phyloP scores from a whole-genome alignment of 2,888 invertebrate species.

The Kryphioiulus occultus region DNA sequence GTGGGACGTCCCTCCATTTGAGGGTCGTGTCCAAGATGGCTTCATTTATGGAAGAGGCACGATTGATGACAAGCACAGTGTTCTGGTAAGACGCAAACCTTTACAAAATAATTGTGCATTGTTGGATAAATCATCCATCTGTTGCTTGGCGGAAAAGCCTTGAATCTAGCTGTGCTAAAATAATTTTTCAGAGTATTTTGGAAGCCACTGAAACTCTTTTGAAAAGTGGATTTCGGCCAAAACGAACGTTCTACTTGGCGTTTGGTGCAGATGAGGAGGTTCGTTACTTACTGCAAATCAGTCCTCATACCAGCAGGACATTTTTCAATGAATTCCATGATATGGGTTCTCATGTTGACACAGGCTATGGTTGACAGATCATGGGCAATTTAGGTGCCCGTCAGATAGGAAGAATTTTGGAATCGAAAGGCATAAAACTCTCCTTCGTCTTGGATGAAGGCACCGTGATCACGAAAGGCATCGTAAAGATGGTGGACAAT shows the following conservation, averaged over 20 bases:
- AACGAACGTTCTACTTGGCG: slow-evolving; percentile 64
- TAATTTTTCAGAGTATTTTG: slow-evolving; percentile 62
- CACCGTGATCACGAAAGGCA: slow-evolving; percentile 61
- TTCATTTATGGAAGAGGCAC: slow-evolving; percentile 66
- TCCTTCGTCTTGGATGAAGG: slow-evolving; percentile 67
- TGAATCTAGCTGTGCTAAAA: no score
- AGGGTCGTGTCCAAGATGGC: slow-evolving; percentile 63
- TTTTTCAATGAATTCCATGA: neutral
- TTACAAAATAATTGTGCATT: neutral
- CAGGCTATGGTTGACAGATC: slow-evolving; percentile 56
- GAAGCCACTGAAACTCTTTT: slow-evolving; percentile 64
- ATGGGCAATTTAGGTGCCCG: slow-evolving; percentile 62
- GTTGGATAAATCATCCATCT: no score
- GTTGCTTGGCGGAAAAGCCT: no score
- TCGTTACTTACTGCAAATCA: no score
- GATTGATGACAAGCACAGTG: slow-evolving; percentile 65
- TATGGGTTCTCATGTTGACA: neutral
- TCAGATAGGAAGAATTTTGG: slow-evolving; percentile 60
- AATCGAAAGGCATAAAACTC: slow-evolving; percentile 59
- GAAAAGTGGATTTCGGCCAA: slow-evolving; percentile 61
- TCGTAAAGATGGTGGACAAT: slow-evolving; percentile 62
- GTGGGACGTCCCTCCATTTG: slow-evolving; percentile 63
- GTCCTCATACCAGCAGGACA: neutral
- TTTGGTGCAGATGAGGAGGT: slow-evolving; percentile 69
- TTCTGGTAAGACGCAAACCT: slow-evolving; percentile 61